Base-by-base conservation (phyloP, 2,888 invertebrate species). In the Operophtera brumata region DNA sequence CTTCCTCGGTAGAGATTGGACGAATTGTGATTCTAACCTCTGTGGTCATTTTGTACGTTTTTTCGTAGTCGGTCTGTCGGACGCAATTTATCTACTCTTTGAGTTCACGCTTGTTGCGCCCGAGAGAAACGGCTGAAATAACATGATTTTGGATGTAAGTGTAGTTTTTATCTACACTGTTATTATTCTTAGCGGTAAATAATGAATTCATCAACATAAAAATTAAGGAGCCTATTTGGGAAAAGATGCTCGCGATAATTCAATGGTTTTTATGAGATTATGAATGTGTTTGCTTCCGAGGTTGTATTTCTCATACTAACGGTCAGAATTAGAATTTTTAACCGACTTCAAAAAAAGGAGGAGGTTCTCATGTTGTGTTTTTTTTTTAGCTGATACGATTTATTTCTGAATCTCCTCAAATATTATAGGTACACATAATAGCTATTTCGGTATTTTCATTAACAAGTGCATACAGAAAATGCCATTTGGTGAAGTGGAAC, bases 81-180 rank as follows among this genome's bases (percentile, higher is more conserved):
- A 45, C 13, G 57, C 62, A 55, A 67, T 70, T 62, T 61, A 64
- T 65, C 49, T 64, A 61, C 62, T 67, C 67, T 67, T 65, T 70
- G 72, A 70, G 57, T 64, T 66, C 68, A 66, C 64, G 68, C 66
- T 69, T 36, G 64, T 67, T 71, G 67, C 56, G 42, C 58, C 44
- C 26, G 47, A 57, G 64, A 63, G 42, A 54, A 48, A 62, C 61
- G 56, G 54, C 58, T 54, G 40, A 52, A 56, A 55, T 54, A 58
- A 54, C 55, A 52, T 56, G 53, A 48, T 59, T 59, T 59, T 35
- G 14, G 39, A 45, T 52, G 43, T 56, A 41, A 52, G 39, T 52
- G 49, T 58, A 49, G 54, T 57, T 64, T 56, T 59, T 52, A n/a
- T n/a, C n/a, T n/a, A 54, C 49, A 30, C 52, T 59, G 52, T 59